Percentiles rank a stretch among this genome's conserved stretches.
These are phyloP conservation scores for Heteractis magnifica DNA, from an alignment of 92 coral and sea anemone genomes.

Conservation along the genomic window DNA sequence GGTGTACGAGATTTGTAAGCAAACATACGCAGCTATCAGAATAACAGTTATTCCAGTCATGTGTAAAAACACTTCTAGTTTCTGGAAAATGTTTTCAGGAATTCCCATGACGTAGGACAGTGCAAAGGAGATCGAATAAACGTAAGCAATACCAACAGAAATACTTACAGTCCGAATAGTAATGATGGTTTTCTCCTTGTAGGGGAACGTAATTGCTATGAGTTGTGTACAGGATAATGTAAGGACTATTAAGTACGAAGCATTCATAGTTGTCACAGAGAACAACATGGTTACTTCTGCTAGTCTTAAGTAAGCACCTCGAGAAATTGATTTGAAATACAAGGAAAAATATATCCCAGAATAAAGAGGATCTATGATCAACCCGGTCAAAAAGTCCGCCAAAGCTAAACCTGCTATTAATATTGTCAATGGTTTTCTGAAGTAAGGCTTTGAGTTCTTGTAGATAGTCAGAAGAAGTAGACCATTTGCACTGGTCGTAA, in stretches of 20 bases:
- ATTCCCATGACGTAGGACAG: conserved; percentile 35
- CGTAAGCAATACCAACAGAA: background rate
- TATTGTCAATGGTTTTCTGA: conserved; percentile 41
- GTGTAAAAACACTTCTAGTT: conserved; percentile 36
- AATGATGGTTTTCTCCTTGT: conserved; percentile 30
- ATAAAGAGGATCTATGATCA: conserved; percentile 34
- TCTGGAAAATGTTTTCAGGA: conserved; percentile 25
- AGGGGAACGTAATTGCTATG: conserved; percentile 40
- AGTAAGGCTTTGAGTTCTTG: conserved; percentile 25
- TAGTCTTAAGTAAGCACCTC: background rate
- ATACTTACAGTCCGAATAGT: conserved; percentile 27
- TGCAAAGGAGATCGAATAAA: conserved; percentile 28
- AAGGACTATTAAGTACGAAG: conserved; percentile 37
- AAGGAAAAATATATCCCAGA: conserved; percentile 14
- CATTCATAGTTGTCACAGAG: conserved; percentile 36
- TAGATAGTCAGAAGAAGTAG: conserved; percentile 39
- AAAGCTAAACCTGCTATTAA: conserved; percentile 39
- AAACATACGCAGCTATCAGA: conserved; percentile 32
- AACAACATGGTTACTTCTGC: conserved; percentile 11
- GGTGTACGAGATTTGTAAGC: conserved; percentile 30
- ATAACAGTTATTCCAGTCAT: conserved; percentile 34
- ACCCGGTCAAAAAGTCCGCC: conserved; percentile 43
- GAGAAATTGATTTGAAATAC: background rate
- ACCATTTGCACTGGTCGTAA: conserved; percentile 40
- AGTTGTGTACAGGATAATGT: conserved; percentile 36